Conservation (phyloP, 2,888 invertebrate genomes). For the Hyppa rectilinea region DNA sequence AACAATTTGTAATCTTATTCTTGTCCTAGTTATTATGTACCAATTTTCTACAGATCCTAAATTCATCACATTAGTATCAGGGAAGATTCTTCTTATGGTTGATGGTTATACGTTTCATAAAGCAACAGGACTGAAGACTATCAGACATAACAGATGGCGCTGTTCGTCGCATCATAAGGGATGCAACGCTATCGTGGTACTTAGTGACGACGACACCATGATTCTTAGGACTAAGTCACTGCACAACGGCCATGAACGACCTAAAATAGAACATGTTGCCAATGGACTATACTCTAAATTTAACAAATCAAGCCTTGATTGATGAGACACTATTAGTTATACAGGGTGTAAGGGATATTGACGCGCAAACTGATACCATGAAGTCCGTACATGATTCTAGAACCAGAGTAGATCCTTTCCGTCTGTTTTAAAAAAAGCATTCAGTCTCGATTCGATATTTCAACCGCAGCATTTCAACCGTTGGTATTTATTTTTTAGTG, state of each 20-base stretch:
- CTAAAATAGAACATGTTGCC: constrained; percentile 26
- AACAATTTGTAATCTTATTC: neutral
- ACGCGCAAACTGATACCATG: no score
- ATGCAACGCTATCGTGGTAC: constrained; percentile 51
- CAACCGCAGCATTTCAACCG: no score
- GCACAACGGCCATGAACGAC: constrained; percentile 57
- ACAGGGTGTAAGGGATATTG: no score
- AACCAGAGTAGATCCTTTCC: no score
- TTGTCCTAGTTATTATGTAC: neutral
- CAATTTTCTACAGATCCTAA: constrained; percentile 36
- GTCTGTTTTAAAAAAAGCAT: no score
- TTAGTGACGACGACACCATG: constrained; percentile 31
- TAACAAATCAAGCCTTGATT: neutral
- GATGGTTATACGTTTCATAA: constrained; percentile 59
- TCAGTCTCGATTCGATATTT: no score
- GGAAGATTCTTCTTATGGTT: constrained; percentile 42
- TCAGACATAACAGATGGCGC: constrained; percentile 50
- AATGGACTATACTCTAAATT: constrained; percentile 30
- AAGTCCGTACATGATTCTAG: no score
- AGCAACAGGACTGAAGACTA: constrained; percentile 30
- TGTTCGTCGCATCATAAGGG: constrained; percentile 54
- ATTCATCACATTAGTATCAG: constrained; percentile 49
- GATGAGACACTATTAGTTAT: neutral
- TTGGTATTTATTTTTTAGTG: no score
- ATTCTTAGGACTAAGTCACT: constrained; percentile 42